Evolutionary conservation across 1,140 invertebrate genomes (phyloP).

Genomic region (Drosophila persimilis): DNA sequence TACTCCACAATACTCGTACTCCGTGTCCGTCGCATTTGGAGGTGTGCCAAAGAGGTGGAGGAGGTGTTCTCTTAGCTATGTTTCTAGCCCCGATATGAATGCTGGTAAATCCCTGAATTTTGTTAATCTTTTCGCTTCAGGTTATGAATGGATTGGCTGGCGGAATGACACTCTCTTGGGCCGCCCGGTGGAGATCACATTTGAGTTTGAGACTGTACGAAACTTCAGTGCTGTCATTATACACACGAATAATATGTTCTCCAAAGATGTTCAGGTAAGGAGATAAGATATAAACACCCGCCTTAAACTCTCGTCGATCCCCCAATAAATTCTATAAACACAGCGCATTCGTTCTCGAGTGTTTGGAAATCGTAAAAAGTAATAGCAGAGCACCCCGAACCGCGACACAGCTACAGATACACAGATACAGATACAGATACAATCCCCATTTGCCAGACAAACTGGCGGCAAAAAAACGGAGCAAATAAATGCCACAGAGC

Average conservation of each 20-base stretch:
- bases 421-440: neutral
- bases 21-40: no score
- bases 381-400: constrained; percentile 23
- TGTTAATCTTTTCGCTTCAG: constrained; percentile 77
- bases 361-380: constrained; percentile 68
- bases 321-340: constrained; percentile 56
- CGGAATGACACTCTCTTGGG: constrained; percentile 87
- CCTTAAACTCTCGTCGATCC: neutral
- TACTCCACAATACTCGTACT: neutral
- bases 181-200: constrained; percentile 87
- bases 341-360: constrained; percentile 12
- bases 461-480: constrained; percentile 53
- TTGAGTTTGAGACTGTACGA: constrained; percentile 90
- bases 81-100: no score
- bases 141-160: constrained; percentile 96
- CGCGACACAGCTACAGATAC: no score
- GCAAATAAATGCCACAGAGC: constrained; percentile 72
- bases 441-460: constrained; percentile 54
- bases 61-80: no score
- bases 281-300: neutral
- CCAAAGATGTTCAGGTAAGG: constrained; percentile 87
- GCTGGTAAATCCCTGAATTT: no score
- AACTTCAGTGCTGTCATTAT: constrained; percentile 91
- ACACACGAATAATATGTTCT: constrained; percentile 89
- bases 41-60: no score